Percentiles rank a stretch among this genome's conserved stretches.
These are phyloP conservation scores for Catostylus mosaicus DNA, from an alignment of 30 jellyfish, hydroid and myxozoan species.

Conservation along the genomic window DNA sequence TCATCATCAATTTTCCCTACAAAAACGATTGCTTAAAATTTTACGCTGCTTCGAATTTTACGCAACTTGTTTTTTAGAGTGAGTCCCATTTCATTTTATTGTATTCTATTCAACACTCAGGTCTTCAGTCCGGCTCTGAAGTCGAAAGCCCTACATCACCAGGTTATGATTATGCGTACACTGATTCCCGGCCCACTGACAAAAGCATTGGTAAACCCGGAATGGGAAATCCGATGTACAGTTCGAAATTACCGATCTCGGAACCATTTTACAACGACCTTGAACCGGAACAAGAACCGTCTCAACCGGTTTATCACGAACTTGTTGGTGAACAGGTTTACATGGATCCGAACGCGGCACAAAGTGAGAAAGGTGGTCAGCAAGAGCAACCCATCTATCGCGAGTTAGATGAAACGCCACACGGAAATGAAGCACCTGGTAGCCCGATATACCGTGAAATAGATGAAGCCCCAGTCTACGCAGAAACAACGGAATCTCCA, in stretches of 20 bases:
- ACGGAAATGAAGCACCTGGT: background rate
- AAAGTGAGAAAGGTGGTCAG: conserved; percentile 3
- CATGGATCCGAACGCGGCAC: conserved; percentile 10
- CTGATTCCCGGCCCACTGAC: conserved; percentile 10
- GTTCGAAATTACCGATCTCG: background rate
- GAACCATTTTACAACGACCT: conserved; percentile 13
- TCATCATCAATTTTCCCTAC: too few relatives aligned
- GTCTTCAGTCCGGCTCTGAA: too few relatives aligned
- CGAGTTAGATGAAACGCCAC: background rate
- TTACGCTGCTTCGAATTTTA: too few relatives aligned
- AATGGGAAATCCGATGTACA: conserved; percentile 28
- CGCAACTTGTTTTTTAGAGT: too few relatives aligned
- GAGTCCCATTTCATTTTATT: too few relatives aligned
- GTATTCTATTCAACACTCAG: too few relatives aligned
- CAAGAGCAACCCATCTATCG: conserved; percentile 25
- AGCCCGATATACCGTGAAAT: conserved; percentile 44
- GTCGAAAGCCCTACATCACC: conserved; percentile 42
- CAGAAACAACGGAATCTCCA: conserved; percentile 4
- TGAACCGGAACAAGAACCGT: background rate
- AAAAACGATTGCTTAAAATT: too few relatives aligned
- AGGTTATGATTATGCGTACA: conserved; percentile 27
- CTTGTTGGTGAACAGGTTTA: conserved; percentile 31
- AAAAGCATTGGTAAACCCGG: background rate
- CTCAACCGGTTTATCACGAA: conserved; percentile 46
- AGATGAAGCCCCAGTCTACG: conserved; percentile 34